phyloP scores from a whole-genome alignment of 2,888 invertebrate genomes.

The Andrena camellia region DNA sequence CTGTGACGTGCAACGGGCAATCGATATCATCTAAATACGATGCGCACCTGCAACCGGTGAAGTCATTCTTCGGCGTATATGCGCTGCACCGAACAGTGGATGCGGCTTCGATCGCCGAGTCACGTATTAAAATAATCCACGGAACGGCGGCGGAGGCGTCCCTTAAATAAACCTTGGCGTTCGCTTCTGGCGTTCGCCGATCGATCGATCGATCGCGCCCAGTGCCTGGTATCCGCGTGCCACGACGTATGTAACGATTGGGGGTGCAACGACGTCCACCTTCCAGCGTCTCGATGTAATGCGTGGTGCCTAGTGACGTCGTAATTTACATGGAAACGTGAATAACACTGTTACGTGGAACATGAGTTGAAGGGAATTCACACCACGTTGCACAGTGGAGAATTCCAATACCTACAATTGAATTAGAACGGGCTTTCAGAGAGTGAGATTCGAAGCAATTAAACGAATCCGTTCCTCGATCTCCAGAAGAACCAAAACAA shows the following conservation, averaged over 20 bases:
- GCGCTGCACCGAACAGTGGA: constrained; percentile 50
- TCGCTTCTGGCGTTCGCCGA: no score
- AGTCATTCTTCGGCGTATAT: constrained; percentile 71
- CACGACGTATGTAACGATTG: constrained; percentile 3
- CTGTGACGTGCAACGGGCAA: constrained; percentile 66
- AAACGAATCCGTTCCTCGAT: background rate
- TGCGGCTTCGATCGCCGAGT: constrained; percentile 54
- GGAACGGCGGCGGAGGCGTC: constrained; percentile 2
- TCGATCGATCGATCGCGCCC: constrained; percentile 7
- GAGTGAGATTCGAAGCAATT: background rate
- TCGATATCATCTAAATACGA: constrained; percentile 76
- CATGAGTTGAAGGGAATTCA: background rate
- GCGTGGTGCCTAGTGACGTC: constrained; percentile 13
- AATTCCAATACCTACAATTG: no score
- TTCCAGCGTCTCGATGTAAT: background rate
- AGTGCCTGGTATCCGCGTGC: background rate
- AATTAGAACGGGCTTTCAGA: no score
- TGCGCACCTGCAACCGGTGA: constrained; percentile 69
- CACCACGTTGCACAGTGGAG: background rate
- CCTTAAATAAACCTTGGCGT: constrained; percentile 30
- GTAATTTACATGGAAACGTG: constrained; percentile 14
- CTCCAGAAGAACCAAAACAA: no score
- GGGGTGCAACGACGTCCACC: background rate
- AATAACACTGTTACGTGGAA: background rate
- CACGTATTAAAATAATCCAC: constrained; percentile 27